Base-by-base conservation (phyloP, 2,797 vertebrate species). In the Anas acuta region DNA sequence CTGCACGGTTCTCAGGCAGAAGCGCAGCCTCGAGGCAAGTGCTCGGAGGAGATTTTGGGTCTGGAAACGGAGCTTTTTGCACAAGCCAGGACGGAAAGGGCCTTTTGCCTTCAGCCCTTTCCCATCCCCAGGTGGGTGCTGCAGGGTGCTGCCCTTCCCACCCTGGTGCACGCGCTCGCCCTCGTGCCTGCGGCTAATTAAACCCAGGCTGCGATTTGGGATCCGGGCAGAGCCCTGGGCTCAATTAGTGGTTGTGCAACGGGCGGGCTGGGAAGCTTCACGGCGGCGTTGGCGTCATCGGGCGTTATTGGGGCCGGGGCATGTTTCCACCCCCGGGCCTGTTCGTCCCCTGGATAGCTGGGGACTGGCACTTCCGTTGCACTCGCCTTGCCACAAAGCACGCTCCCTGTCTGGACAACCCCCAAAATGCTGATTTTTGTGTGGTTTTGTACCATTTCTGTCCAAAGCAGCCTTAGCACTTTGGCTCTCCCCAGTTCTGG, bases 331-430 rank as follows among this genome's bases (percentile, higher is more conserved):
- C 30, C 33, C 64, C 13, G 20, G 62, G 64, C 20, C 64, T 32
- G 61, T 64, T 64, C 18, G 8, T 12, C 26, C 37, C 37, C 17
- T 33, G 62, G 22, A 19, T 32, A 45, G 66, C 60, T 76, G 90
- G 66, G 60, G 32, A 73, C 47, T 1, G 20, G 18, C 0, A 4
- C 16, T 77, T 58, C 71, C 3, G 0, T 51, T 62, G 60, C 37
- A 2, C 0, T 32, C 9, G 0, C 20, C 61, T 32, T 8, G 1
- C 20, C 17, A 28, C 12, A 8, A 41, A 20, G 54, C 18, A 32
- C 11, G 1, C 30, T 56, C 4, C 54, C 54, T 3, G 1, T 18
- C 18, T 32, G 30, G 30, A 18, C 11, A 7, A 32, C 54, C 54
- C 30, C 30, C 25, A 19, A 20, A 20, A 20, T 56, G 30, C 54